These are phyloP conservation scores for Papilio gigon DNA, from an alignment of 2,888 invertebrate genomes.

Conservation along the genomic window DNA sequence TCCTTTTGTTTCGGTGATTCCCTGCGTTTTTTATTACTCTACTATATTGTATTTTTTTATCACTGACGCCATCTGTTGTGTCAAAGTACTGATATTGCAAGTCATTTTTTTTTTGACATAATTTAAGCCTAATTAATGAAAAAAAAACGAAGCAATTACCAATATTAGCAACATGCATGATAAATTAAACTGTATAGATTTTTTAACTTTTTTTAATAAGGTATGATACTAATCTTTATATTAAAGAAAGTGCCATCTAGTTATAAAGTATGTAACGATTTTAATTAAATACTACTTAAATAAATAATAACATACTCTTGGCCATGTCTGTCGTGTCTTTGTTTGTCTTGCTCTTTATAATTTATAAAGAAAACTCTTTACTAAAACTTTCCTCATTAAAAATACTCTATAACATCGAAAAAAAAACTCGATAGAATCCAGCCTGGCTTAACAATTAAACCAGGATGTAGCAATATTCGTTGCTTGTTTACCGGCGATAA, in stretches of 20 bases:
- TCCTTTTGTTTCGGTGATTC: slow-evolving; percentile 34
- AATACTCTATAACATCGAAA: neutral
- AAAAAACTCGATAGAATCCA: neutral
- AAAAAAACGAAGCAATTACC: too few species aligned
- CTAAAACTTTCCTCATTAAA: neutral
- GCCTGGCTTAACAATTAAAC: slow-evolving; percentile 19
- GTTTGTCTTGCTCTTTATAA: neutral
- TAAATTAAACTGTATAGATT: too few species aligned
- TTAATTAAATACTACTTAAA: too few species aligned
- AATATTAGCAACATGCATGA: too few species aligned
- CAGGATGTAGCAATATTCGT: slow-evolving; percentile 20
- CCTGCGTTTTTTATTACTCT: slow-evolving; percentile 31
- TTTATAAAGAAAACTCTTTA: neutral
- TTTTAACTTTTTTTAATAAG: too few species aligned
- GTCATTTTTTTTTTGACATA: neutral
- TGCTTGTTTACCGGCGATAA: slow-evolving; percentile 30
- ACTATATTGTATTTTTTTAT: slow-evolving; percentile 23
- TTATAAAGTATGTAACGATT: too few species aligned
- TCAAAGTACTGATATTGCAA: neutral
- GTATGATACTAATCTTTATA: too few species aligned
- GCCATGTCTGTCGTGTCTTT: too few species aligned
- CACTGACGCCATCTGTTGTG: slow-evolving; percentile 12
- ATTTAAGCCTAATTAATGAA: too few species aligned
- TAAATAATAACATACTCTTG: too few species aligned
- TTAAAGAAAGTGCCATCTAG: too few species aligned